These are phyloP conservation scores for Porphyrio hochstetteri DNA, from an alignment of 2,113 vertebrate genomes.

Conservation along the genomic window DNA sequence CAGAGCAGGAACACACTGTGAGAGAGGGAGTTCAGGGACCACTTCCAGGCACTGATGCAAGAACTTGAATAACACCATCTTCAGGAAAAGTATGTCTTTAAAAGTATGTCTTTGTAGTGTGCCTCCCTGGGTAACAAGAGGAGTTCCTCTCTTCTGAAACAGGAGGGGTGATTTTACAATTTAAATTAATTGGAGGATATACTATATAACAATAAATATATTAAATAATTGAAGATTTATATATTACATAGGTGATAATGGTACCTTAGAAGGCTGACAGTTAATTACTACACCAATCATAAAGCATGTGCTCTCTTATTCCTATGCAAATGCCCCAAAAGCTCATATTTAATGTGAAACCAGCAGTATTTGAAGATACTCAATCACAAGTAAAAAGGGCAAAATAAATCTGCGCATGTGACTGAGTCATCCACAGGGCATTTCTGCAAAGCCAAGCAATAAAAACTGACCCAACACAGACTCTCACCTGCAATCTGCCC, in stretches of 20 bases:
- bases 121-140: background rate
- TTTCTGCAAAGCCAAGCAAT: background rate
- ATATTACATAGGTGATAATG: background rate
- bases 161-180: background rate
- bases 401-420: accelerated
- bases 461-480: background rate
- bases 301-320: background rate
- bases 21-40: background rate
- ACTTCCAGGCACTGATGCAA: background rate
- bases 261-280: background rate
- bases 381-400: background rate
- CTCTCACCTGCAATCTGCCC: background rate
- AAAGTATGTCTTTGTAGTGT: background rate
- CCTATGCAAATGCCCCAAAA: background rate
- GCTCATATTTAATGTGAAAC: background rate
- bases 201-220: background rate
- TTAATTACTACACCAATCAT: background rate
- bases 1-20: background rate
- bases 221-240: background rate
- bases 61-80: background rate
- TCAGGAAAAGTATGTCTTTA: background rate
- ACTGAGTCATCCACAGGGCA: background rate
- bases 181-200: background rate
- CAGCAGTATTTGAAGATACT: background rate
- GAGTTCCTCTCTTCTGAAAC: background rate